These are phyloP conservation scores for Flexamia atlantica DNA, from an alignment of 2,888 invertebrate genomes.

Conservation along the genomic window DNA sequence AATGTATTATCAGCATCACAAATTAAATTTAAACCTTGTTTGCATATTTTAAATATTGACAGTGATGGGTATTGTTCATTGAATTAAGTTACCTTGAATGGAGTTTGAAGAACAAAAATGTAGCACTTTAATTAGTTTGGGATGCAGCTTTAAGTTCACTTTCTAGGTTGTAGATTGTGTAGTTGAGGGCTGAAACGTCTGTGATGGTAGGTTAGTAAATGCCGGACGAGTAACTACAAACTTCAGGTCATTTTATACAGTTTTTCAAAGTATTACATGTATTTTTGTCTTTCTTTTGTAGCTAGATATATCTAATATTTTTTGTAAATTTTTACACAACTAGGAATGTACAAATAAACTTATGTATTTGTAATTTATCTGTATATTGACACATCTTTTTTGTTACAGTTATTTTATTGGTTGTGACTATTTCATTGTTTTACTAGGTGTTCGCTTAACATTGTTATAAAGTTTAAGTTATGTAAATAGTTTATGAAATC, in stretches of 20 bases:
- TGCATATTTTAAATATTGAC: not conserved
- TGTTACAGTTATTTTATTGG: conserved; percentile 27
- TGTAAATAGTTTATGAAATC: conserved; percentile 7
- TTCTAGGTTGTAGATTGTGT: conserved; percentile 31
- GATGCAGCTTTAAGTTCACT: conserved; percentile 29
- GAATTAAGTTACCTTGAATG: not conserved
- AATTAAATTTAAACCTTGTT: not conserved
- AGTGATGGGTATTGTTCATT: conserved; percentile 17
- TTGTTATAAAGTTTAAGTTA: conserved; percentile 23
- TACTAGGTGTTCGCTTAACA: conserved; percentile 1
- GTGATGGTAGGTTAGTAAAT: conserved; percentile 46
- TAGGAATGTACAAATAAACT: conserved; percentile 52
- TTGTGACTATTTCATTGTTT: conserved; percentile 43
- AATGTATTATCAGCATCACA: conserved; percentile 7
- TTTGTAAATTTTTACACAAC: conserved; percentile 53
- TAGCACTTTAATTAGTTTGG: not conserved
- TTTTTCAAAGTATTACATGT: conserved; percentile 48
- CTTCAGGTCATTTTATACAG: conserved; percentile 54
- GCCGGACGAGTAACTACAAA: conserved; percentile 26
- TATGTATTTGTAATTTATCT: conserved; percentile 42
- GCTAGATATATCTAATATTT: conserved; percentile 45
- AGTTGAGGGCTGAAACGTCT: conserved; percentile 40
- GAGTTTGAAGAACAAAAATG: conserved; percentile 17
- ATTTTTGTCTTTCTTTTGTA: conserved; percentile 51
- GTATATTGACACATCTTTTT: conserved; percentile 8